These are phyloP conservation scores for Anthopleura sola DNA, from an alignment of 64 coral and sea anemone genomes.

Conservation along the genomic window DNA sequence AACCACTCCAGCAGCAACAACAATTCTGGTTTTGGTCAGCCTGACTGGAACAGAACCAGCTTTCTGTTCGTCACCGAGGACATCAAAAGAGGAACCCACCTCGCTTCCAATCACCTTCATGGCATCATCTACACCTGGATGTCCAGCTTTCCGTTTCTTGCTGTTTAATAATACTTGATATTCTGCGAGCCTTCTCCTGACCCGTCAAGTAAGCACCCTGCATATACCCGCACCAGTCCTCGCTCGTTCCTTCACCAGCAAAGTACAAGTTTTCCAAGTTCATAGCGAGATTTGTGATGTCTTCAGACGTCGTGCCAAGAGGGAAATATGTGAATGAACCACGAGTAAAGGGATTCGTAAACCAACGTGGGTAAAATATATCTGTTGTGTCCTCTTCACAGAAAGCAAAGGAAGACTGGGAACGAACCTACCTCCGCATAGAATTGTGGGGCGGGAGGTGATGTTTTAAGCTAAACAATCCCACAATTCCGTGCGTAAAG, in stretches of 20 bases:
- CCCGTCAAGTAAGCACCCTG: conserved; percentile 31
- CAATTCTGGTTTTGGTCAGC: too few relatives aligned
- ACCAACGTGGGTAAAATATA: conserved; percentile 43
- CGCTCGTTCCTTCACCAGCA: conserved; percentile 28
- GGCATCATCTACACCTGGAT: too few relatives aligned
- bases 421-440: not conserved
- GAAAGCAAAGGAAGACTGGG: not conserved
- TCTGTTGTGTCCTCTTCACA: not conserved
- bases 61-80: too few relatives aligned
- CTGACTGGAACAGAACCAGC: too few relatives aligned
- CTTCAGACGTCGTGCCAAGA: conserved; percentile 6
- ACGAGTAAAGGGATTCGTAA: not conserved
- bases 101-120: too few relatives aligned
- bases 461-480: too few relatives aligned
- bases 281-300: conserved; percentile 7
- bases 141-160: not conserved
- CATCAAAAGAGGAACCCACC: too few relatives aligned
- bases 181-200: conserved; percentile 5
- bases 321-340: conserved; percentile 13
- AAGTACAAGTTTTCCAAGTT: conserved; percentile 16
- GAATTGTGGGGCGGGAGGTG: not conserved
- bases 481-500: not conserved
- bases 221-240: conserved; percentile 34
- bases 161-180: not conserved
- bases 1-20: too few relatives aligned